Evolutionary conservation across 2,888 invertebrate genomes (phyloP).

Genomic region (Coecobrya sp.): DNA sequence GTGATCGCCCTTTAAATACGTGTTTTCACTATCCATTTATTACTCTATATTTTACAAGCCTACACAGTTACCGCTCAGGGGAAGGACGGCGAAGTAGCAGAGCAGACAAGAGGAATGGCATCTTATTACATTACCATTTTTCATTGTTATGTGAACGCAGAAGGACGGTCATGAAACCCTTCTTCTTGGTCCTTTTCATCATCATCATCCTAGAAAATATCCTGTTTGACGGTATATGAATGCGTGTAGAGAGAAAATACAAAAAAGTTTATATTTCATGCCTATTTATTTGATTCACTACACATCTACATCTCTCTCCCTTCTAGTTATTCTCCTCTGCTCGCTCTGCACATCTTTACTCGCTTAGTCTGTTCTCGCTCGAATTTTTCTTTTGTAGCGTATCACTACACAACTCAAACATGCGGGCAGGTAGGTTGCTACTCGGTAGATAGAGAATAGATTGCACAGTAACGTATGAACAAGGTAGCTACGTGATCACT

Average conservation of each 20-base stretch:
- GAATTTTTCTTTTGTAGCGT: conserved; percentile 35
- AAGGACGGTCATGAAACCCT: conserved; percentile 58
- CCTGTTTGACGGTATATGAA: not conserved
- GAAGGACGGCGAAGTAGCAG: not conserved
- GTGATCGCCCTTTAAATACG: not conserved
- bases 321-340: conserved; percentile 27
- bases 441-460: too few relatives aligned
- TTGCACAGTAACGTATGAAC: too few relatives aligned
- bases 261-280: not conserved
- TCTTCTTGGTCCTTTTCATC: conserved; percentile 43
- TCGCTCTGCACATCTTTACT: not conserved
- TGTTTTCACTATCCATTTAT: not conserved
- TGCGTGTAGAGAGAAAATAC: not conserved
- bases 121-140: conserved; percentile 78
- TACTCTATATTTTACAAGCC: not conserved
- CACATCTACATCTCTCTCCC: not conserved
- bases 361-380: conserved; percentile 36
- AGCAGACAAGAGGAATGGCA: conserved; percentile 45
- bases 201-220: not conserved
- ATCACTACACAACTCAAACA: conserved; percentile 32
- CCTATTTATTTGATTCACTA: conserved; percentile 29
- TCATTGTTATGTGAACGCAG: conserved; percentile 63
- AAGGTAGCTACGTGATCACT: not conserved
- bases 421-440: conserved; percentile 52
- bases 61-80: conserved; percentile 9